Percentiles rank a stretch among this genome's conserved stretches.
Evolutionary conservation across 2,113 vertebrate genomes (phyloP).

Genomic region (Oxygymnocypris stewartii): DNA sequence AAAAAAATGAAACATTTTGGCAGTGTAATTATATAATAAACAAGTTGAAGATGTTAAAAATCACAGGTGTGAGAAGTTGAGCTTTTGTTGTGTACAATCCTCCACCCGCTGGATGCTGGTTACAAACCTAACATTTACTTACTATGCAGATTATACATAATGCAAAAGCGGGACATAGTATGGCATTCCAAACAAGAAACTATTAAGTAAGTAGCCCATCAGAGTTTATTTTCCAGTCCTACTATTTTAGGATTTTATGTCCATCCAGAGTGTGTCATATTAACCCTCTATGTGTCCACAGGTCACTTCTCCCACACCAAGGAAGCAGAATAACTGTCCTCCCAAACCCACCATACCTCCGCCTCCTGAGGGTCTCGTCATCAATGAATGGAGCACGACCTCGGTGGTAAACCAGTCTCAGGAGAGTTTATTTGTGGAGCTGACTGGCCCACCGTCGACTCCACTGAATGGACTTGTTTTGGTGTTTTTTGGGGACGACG

Average conservation of each 20-base stretch:
- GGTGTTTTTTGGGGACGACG: constrained; percentile 66
- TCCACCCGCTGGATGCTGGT: too few relatives aligned
- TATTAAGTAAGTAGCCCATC: not conserved
- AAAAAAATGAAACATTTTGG: not conserved
- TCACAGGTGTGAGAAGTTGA: not conserved
- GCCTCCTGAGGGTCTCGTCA: constrained; percentile 62
- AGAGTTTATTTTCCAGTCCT: not conserved
- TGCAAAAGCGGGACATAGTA: not conserved
- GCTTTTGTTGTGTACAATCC: not conserved
- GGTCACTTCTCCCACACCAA: constrained; percentile 75
- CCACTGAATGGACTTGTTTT: constrained; percentile 71
- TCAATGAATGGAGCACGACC: constrained; percentile 74
- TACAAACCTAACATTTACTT: not conserved
- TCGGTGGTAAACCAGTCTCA: constrained; percentile 59
- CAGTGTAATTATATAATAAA: not conserved
- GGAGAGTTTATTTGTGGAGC: constrained; percentile 72
- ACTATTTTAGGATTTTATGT: not conserved
- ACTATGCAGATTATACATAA: not conserved
- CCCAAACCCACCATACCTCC: constrained; percentile 34
- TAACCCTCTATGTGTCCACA: constrained; percentile 46
- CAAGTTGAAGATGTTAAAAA: not conserved
- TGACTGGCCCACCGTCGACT: constrained; percentile 68
- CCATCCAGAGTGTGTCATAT: not conserved
- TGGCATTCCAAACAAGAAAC: not conserved
- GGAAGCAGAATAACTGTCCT: constrained; percentile 75